Conservation (phyloP, 2,888 invertebrate genomes). For the Nomada fabriciana region DNA sequence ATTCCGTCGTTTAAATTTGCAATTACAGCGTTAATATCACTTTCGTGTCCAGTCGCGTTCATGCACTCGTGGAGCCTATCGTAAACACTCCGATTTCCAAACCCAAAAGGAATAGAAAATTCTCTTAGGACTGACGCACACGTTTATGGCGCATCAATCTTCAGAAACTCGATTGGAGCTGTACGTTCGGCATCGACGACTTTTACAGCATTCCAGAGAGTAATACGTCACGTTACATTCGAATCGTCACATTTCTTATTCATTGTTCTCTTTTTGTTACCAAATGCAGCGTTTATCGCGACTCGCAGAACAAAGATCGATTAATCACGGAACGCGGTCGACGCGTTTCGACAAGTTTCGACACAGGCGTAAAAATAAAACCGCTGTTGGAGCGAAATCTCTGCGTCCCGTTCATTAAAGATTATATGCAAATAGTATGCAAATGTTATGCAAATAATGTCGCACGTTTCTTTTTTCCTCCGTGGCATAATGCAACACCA, state of each 20-base stretch:
- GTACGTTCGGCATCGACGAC: not conserved
- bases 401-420: constrained; percentile 46
- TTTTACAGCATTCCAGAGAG: not conserved
- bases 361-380: not conserved
- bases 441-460: constrained; percentile 53
- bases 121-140: not conserved
- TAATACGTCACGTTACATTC: not conserved
- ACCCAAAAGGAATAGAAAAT: too few species aligned
- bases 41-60: too few species aligned
- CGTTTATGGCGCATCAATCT: not conserved
- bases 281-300: too few species aligned
- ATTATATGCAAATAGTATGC: constrained; percentile 56
- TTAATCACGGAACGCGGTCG: not conserved
- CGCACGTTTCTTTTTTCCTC: constrained; percentile 47
- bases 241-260: not conserved
- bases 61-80: too few species aligned
- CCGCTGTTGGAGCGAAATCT: constrained; percentile 19
- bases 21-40: too few species aligned
- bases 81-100: too few species aligned
- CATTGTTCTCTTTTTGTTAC: not conserved
- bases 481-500: constrained; percentile 34
- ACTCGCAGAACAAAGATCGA: not conserved
- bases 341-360: constrained; percentile 9
- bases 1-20: too few species aligned
- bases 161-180: not conserved